A percentile compares a stretch with the other conserved stretches of the same genome.
These are phyloP conservation scores for Aegithalos caudatus DNA, from an alignment of 2,113 vertebrate genomes.

Conservation along the genomic window DNA sequence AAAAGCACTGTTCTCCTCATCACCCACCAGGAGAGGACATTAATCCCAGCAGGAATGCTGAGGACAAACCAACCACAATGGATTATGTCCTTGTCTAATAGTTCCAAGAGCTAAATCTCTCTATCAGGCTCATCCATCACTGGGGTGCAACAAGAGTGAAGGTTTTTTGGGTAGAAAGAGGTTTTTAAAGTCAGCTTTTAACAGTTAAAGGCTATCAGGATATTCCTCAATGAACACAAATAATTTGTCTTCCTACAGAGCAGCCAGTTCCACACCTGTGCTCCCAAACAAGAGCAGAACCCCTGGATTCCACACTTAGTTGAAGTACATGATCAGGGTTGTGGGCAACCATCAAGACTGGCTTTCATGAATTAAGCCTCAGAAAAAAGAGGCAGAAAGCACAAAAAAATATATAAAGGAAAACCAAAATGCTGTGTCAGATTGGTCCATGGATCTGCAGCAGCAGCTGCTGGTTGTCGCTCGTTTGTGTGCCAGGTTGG, in stretches of 20 bases:
- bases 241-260: background rate
- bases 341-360: background rate
- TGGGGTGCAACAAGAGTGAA: fast-evolving
- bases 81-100: fast-evolving
- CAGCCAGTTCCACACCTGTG: fast-evolving
- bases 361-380: background rate
- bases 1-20: background rate
- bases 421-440: background rate
- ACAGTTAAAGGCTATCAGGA: background rate
- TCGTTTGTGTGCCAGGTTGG: fast-evolving
- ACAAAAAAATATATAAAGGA: background rate
- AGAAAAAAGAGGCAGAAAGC: background rate
- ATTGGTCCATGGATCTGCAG: background rate
- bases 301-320: fast-evolving
- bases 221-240: fast-evolving
- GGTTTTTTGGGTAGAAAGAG: background rate
- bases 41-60: background rate
- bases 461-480: background rate
- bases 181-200: background rate
- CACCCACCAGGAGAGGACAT: background rate
- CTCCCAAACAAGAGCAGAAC: background rate
- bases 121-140: background rate
- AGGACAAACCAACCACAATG: background rate
- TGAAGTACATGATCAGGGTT: fast-evolving
- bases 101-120: background rate